Conservation (phyloP, 2,888 invertebrate genomes). For the Scaptomyza cyrtandrae region DNA sequence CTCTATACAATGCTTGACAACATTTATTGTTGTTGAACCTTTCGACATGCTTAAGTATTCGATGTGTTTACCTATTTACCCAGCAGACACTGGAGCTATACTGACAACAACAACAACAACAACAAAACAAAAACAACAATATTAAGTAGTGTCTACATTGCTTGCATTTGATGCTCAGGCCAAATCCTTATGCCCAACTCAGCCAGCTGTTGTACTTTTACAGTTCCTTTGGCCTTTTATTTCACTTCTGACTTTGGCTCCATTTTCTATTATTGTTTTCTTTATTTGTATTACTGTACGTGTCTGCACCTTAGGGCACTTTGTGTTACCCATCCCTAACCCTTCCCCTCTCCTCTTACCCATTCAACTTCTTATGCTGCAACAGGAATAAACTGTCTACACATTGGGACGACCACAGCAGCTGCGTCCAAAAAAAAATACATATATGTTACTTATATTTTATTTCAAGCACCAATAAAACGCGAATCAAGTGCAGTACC, state of each 20-base stretch:
- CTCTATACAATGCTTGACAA: constrained; percentile 8
- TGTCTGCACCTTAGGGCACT: constrained; percentile 75
- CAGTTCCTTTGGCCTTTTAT: constrained; percentile 45
- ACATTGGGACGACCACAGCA: constrained; percentile 50
- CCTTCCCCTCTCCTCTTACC: no score
- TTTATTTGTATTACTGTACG: constrained; percentile 77
- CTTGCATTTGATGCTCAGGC: constrained; percentile 9
- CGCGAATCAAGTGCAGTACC: constrained; percentile 13
- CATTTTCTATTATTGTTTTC: constrained; percentile 79
- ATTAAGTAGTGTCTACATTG: constrained; percentile 10
- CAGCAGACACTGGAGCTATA: constrained; percentile 5
- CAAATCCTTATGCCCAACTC: constrained; percentile 41
- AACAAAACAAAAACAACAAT: neutral
- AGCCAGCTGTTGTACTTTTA: constrained; percentile 51
- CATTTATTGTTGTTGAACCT: constrained; percentile 11
- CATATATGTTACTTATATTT: constrained; percentile 13
- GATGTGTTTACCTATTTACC: constrained; percentile 8
- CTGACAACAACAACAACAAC: neutral
- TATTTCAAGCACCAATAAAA: constrained; percentile 14
- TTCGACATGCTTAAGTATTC: constrained; percentile 4
- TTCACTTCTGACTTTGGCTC: constrained; percentile 52
- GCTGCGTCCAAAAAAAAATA: constrained; percentile 59
- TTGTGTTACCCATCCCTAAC: constrained; percentile 28
- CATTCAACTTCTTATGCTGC: constrained; percentile 17
- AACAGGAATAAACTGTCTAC: constrained; percentile 30